Conservation (phyloP, 2,888 invertebrate genomes). For the Eupithecia abbreviata region DNA sequence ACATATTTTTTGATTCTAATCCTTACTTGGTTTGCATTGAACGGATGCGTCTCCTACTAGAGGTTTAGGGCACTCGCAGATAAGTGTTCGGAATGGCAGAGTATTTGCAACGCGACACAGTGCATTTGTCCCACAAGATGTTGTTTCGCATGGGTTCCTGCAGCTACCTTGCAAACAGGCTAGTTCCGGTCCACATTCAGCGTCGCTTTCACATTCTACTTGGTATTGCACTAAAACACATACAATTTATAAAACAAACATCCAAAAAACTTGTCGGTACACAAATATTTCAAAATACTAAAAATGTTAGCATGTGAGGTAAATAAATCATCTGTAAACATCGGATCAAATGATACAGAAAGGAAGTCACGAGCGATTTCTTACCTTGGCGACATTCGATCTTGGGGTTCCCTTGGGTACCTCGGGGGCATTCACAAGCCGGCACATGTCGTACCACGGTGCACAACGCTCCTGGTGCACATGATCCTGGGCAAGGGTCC, state of each 20-base stretch:
- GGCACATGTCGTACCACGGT: conserved; percentile 90
- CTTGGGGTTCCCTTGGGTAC: conserved; percentile 91
- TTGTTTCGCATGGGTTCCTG: conserved; percentile 90
- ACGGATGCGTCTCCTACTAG: conserved; percentile 93
- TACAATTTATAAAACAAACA: neutral
- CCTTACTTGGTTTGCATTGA: conserved; percentile 91
- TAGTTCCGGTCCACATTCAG: conserved; percentile 92
- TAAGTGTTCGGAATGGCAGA: conserved; percentile 93
- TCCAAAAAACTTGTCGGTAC: neutral
- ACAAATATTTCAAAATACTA: neutral
- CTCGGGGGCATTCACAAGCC: conserved; percentile 91
- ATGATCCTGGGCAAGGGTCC: conserved; percentile 93
- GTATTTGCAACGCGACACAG: conserved; percentile 93
- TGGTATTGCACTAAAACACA: conserved; percentile 72
- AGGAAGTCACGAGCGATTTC: neutral
- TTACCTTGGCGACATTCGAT: conserved; percentile 85
- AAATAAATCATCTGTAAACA: neutral
- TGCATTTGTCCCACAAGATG: conserved; percentile 92
- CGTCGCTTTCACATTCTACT: conserved; percentile 90
- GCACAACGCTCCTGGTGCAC: conserved; percentile 91
- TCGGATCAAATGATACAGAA: neutral
- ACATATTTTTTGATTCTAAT: neutral
- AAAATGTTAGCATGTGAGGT: neutral
- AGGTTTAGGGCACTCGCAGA: conserved; percentile 92
- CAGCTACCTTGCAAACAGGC: conserved; percentile 92